phyloP scores from a whole-genome alignment of 2,113 vertebrate species.

The Excalfactoria chinensis region DNA sequence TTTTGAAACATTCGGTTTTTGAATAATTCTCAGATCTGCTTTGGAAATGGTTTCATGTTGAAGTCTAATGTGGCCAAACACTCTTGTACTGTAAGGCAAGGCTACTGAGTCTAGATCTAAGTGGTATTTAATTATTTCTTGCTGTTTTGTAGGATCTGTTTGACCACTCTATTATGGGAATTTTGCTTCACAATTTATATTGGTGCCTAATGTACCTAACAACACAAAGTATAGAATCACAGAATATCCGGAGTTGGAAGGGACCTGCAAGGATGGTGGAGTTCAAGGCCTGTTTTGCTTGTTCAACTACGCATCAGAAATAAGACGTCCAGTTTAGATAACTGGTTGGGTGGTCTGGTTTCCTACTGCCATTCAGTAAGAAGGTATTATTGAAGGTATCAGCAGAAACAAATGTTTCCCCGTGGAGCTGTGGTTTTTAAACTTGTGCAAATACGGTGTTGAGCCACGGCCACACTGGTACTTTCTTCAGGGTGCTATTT shows the following conservation, averaged over 20 bases:
- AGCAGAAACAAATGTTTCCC: not conserved
- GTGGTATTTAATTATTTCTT: not conserved
- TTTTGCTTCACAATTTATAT: not conserved
- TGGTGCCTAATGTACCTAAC: not conserved
- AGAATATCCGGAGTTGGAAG: not conserved
- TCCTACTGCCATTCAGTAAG: not conserved
- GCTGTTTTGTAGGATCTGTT: not conserved
- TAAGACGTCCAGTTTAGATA: not conserved
- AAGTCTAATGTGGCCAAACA: not conserved
- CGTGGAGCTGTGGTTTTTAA: not conserved
- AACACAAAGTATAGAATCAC: not conserved
- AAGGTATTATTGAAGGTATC: not conserved
- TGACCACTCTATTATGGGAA: not conserved
- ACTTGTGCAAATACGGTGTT: not conserved
- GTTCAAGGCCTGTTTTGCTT: not conserved
- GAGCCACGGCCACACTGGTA: not conserved
- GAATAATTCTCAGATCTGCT: not conserved
- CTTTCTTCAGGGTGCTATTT: not conserved
- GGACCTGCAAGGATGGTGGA: not conserved
- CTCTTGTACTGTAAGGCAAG: not conserved
- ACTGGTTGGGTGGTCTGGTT: not conserved
- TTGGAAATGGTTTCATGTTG: not conserved
- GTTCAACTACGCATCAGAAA: not conserved
- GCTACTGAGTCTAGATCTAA: not conserved
- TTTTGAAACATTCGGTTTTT: no score